Evolutionary conservation across 2,888 invertebrate genomes (phyloP).

Genomic region (Lutraria lutraria): DNA sequence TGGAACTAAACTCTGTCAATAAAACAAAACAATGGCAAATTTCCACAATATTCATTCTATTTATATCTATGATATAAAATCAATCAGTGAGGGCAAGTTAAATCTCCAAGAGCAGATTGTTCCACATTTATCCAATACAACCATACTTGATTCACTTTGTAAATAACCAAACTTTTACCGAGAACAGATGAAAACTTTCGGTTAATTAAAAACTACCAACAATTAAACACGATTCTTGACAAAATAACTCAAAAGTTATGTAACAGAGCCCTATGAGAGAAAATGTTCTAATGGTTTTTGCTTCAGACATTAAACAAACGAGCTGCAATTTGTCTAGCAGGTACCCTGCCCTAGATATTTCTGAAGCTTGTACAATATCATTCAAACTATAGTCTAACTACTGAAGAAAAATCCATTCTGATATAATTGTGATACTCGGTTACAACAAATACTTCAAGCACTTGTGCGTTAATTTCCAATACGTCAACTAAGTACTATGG

Average conservation of each 20-base stretch:
- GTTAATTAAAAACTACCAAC: too few relatives aligned
- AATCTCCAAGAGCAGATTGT: background rate
- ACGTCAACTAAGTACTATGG: conserved; percentile 1
- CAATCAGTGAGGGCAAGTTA: conserved; percentile 11
- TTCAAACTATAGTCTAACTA: conserved; percentile 10
- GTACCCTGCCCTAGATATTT: conserved; percentile 22
- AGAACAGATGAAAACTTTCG: background rate
- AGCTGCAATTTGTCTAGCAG: background rate
- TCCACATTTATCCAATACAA: conserved; percentile 28
- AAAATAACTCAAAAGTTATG: too few relatives aligned
- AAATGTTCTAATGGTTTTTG: background rate
- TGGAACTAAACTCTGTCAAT: background rate
- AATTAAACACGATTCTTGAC: too few relatives aligned
- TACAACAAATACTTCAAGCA: conserved; percentile 29
- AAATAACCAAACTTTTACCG: conserved; percentile 6
- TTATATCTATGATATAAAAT: conserved; percentile 25
- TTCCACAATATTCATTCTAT: conserved; percentile 21
- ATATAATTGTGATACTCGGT: conserved; percentile 11
- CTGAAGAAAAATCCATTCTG: conserved; percentile 5
- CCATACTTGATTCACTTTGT: background rate
- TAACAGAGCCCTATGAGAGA: too few relatives aligned
- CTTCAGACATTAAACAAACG: background rate
- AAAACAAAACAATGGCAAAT: background rate
- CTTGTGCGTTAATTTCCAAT: conserved; percentile 36
- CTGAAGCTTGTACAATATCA: conserved; percentile 2